Evolutionary conservation across 2,797 vertebrate species (phyloP).

Genomic region (Pagetopsis macropterus): DNA sequence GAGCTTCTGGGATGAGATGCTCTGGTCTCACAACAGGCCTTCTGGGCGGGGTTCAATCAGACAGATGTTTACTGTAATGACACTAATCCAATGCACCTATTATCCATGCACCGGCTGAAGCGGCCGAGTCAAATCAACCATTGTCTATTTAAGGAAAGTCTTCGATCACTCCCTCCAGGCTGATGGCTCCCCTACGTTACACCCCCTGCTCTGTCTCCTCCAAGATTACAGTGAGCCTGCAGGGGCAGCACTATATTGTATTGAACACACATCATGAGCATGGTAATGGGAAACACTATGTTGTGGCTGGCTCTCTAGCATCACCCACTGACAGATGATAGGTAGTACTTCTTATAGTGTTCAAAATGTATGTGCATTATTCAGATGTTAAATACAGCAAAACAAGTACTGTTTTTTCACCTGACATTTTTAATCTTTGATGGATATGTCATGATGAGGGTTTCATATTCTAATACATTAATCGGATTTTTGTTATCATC

Average conservation of each 20-base stretch:
- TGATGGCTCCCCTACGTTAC: conserved; percentile 16
- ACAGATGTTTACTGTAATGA: conserved; percentile 61
- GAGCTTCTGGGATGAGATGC: conserved; percentile 20
- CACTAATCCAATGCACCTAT: conserved; percentile 26
- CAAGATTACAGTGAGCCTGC: conserved; percentile 34
- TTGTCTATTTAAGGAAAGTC: conserved; percentile 39
- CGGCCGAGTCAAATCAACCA: conserved; percentile 29
- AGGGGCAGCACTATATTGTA: conserved; percentile 2
- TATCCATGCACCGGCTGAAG: conserved; percentile 14
- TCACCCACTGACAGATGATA: conserved; percentile 57
- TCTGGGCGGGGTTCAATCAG: conserved; percentile 26
- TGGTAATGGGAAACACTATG: conserved; percentile 21
- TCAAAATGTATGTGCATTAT: neutral
- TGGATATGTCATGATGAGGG: too few species aligned
- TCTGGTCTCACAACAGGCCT: conserved; percentile 25
- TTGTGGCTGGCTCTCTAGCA: conserved; percentile 44
- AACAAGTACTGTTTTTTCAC: too few species aligned
- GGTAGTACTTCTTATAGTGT: neutral
- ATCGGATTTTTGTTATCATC: too few species aligned
- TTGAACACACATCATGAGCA: conserved; percentile 31
- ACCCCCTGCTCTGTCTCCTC: conserved; percentile 31
- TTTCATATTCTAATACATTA: too few species aligned
- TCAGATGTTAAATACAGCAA: neutral
- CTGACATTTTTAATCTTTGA: too few species aligned
- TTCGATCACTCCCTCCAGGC: conserved; percentile 36